phyloP scores from a whole-genome alignment of 2,888 invertebrate genomes.

The Trichogramma dendrolimi region DNA sequence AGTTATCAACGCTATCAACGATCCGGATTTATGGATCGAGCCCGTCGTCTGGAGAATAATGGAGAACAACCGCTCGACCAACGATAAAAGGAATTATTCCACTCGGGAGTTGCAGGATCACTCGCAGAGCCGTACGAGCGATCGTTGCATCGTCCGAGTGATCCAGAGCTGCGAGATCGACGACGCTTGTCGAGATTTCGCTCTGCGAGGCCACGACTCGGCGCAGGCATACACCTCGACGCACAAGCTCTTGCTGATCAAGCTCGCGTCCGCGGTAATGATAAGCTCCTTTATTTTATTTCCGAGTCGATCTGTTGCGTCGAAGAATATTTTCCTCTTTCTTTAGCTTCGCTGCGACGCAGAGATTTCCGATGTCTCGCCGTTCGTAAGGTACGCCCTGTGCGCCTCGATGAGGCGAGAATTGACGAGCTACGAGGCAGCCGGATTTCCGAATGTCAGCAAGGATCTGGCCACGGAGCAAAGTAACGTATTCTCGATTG shows the following conservation, averaged over 20 bases:
- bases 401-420: constrained; percentile 44
- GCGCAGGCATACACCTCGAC: constrained; percentile 48
- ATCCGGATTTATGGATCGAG: constrained; percentile 38
- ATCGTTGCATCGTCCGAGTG: constrained; percentile 35
- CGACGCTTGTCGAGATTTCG: constrained; percentile 34
- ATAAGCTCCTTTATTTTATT: not conserved
- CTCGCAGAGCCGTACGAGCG: constrained; percentile 39
- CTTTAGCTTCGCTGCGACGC: constrained; percentile 34
- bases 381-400: constrained; percentile 31
- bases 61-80: constrained; percentile 1
- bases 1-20: constrained; percentile 31
- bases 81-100: constrained; percentile 13
- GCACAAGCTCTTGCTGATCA: constrained; percentile 48
- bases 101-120: constrained; percentile 35
- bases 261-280: constrained; percentile 40
- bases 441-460: constrained; percentile 37
- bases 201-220: constrained; percentile 33
- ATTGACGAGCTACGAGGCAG: constrained; percentile 37
- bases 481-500: constrained; percentile 34
- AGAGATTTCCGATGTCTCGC: constrained; percentile 14
- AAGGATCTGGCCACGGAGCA: constrained; percentile 48
- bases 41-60: constrained; percentile 34
- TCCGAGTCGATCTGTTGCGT: not conserved
- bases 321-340: not conserved
- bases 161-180: constrained; percentile 31